Evolutionary conservation across 2,113 vertebrate genomes (phyloP).

Genomic region (Onychostruthus taczanowskii): DNA sequence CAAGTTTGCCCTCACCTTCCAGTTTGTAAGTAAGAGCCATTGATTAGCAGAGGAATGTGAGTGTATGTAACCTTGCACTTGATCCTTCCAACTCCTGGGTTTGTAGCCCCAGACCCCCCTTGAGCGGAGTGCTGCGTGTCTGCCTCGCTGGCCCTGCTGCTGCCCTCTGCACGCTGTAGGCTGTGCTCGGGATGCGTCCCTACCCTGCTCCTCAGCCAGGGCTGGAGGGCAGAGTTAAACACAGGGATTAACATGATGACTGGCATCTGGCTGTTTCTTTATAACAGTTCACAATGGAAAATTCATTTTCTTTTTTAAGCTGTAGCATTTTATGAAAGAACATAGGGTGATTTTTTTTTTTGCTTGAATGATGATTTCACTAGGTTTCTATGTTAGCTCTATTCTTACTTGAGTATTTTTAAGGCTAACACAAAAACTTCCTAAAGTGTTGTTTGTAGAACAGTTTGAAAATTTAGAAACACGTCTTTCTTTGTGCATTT

Average conservation of each 20-base stretch:
- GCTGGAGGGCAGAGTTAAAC: background rate
- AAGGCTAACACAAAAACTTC: background rate
- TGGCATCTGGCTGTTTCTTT: background rate
- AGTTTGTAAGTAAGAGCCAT: background rate
- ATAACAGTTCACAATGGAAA: background rate
- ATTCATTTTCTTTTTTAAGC: background rate
- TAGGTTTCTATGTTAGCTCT: background rate
- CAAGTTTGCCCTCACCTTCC: background rate
- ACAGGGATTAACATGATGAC: background rate
- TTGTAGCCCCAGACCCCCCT: background rate
- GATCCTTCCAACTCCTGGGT: background rate
- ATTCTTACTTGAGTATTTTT: background rate
- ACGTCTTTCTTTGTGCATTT: background rate
- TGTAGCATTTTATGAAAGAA: background rate
- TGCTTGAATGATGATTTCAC: background rate
- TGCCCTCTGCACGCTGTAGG: fast-evolving
- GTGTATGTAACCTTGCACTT: background rate
- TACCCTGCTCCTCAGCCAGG: background rate
- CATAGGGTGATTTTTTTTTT: background rate
- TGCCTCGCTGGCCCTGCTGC: background rate
- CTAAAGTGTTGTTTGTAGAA: background rate
- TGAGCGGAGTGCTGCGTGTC: fast-evolving
- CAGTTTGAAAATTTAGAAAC: background rate
- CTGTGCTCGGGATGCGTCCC: background rate
- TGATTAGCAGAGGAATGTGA: background rate